Conservation (phyloP, 23 tunicate species). For the Halocynthia aurantium region DNA sequence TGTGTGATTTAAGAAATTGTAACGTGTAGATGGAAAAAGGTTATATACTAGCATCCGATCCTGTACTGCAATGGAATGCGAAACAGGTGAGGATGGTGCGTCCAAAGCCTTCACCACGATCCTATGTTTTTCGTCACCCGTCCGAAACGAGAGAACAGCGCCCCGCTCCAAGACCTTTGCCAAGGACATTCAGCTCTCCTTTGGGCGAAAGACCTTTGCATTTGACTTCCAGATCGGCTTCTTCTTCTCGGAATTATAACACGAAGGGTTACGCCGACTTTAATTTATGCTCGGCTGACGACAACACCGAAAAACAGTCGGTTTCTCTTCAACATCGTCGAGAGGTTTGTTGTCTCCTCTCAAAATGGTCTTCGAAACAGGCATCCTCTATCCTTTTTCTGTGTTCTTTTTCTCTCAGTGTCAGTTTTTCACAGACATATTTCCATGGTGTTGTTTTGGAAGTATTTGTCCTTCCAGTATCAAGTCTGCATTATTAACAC, state of each 20-base stretch:
- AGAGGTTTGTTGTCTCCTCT: constrained; percentile 14
- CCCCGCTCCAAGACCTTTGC: constrained; percentile 19
- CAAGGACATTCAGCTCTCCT: constrained; percentile 20
- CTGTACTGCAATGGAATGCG: neutral
- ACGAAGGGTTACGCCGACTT: neutral
- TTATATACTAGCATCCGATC: constrained; percentile 18
- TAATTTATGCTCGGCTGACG: neutral
- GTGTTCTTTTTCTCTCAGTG: too few species aligned
- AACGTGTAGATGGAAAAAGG: neutral
- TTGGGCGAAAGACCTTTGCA: constrained; percentile 2
- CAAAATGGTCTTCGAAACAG: neutral
- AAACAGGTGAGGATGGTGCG: neutral
- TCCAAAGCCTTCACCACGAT: constrained; percentile 8
- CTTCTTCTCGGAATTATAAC: neutral
- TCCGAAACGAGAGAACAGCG: constrained; percentile 4
- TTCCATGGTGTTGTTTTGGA: too few species aligned
- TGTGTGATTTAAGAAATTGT: neutral
- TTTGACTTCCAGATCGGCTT: neutral
- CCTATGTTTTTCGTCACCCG: constrained; percentile 8
- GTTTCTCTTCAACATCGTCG: neutral
- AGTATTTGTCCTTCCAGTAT: too few species aligned
- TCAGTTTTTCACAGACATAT: too few species aligned
- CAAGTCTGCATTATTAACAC: too few species aligned
- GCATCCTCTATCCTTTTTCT: too few species aligned
- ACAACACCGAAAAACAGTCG: neutral